Conservation (phyloP, 2,888 invertebrate species). For the Drosophila eohydei region DNA sequence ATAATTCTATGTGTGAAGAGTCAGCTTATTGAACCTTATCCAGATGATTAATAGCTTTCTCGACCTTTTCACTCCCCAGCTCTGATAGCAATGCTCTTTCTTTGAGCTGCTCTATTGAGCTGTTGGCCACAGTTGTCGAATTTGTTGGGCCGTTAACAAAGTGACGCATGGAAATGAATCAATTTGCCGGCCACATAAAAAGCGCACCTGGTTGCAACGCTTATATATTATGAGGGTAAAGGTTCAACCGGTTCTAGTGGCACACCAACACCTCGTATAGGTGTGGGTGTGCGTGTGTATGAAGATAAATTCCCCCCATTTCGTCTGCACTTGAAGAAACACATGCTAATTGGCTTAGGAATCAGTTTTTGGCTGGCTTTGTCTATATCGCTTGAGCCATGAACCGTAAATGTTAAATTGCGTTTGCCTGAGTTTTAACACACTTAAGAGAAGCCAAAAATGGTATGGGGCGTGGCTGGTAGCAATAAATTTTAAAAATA, state of each 20-base stretch:
- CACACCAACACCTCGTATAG: conserved; percentile 49
- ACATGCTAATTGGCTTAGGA: conserved; percentile 76
- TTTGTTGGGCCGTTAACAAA: conserved; percentile 10
- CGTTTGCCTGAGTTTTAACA: conserved; percentile 64
- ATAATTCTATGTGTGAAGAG: conserved; percentile 1
- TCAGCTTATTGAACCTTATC: conserved; percentile 26
- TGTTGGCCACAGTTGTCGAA: conserved; percentile 26
- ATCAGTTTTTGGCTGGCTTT: conserved; percentile 55
- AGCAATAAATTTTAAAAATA: conserved; percentile 44
- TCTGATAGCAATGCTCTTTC: conserved; percentile 1
- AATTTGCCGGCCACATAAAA: conserved; percentile 41
- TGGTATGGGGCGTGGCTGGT: conserved; percentile 26
- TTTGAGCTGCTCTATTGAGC: conserved; percentile 8
- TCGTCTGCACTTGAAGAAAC: conserved; percentile 16
- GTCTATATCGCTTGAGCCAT: conserved; percentile 41
- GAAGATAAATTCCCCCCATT: conserved; percentile 18
- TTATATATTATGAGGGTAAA: background rate
- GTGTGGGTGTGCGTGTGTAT: conserved; percentile 24
- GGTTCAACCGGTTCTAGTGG: conserved; percentile 44
- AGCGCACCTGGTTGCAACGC: conserved; percentile 32
- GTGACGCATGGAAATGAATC: conserved; percentile 45
- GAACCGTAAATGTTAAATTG: conserved; percentile 78
- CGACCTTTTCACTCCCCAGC: conserved; percentile 10
- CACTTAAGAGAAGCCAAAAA: conserved; percentile 16
- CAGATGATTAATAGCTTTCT: conserved; percentile 45